Percentiles rank a stretch among this genome's conserved stretches.
Evolutionary conservation across 2,888 invertebrate genomes (phyloP).

Genomic region (Eristalis pertinax): DNA sequence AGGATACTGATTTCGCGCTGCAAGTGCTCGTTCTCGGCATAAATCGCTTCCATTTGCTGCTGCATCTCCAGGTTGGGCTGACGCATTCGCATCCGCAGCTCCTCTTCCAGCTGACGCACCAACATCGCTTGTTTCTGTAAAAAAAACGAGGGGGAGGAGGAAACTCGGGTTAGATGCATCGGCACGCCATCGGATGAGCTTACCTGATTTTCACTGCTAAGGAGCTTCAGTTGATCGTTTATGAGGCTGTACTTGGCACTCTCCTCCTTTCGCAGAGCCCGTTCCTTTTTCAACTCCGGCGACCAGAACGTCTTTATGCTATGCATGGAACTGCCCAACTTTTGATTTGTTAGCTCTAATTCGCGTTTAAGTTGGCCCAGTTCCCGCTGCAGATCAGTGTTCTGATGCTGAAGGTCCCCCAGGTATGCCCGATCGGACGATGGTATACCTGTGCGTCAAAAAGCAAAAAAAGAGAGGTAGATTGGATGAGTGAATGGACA

Average conservation of each 20-base stretch:
- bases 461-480: neutral
- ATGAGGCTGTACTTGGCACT: constrained; percentile 97
- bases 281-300: constrained; percentile 99
- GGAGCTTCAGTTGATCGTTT: constrained; percentile 97
- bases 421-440: constrained; percentile 85
- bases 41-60: constrained; percentile 95
- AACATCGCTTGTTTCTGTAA: constrained; percentile 96
- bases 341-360: constrained; percentile 97
- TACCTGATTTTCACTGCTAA: constrained; percentile 98
- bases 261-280: constrained; percentile 97
- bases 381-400: constrained; percentile 96
- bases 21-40: constrained; percentile 96
- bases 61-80: constrained; percentile 95
- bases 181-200: no score
- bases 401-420: constrained; percentile 95
- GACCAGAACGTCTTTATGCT: constrained; percentile 99
- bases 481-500: constrained; percentile 70
- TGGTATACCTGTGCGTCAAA: constrained; percentile 80
- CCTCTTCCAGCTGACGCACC: constrained; percentile 96
- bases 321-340: constrained; percentile 99
- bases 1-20: constrained; percentile 95
- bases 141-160: neutral
- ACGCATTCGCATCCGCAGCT: constrained; percentile 92
- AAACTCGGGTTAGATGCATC: neutral
- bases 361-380: constrained; percentile 95